Base-by-base conservation (phyloP, 92 coral and sea anemone species). In the Parazoanthus swiftii region DNA sequence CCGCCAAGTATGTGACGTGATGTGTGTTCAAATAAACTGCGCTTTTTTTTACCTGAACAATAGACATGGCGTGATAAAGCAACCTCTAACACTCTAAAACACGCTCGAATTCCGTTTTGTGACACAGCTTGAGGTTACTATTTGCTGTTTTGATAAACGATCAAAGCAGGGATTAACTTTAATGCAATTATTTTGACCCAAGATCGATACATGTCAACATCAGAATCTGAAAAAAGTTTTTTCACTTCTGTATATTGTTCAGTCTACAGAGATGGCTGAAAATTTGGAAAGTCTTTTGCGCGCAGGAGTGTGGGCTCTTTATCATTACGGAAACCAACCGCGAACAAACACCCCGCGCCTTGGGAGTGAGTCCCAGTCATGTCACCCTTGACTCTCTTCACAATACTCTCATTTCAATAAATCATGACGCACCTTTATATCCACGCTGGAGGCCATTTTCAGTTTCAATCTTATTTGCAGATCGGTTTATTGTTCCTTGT, bases 371-470 rank as follows among this genome's bases (percentile, higher is more conserved):
- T 15, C 80, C 50, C 8, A 21, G 13, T 76, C 13, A 5, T 21
- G 33, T 76, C 43, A 76, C 54, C 51, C 48, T n/a, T 20, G 37
- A 44, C 26, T 44, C 38, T 76, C n/a, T 20, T 39, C 29, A 21
- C 80, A 38, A 43, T 44, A 75, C 10, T 37, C n/a, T 75, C 50
- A 18, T 39, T 44, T 75, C n/a, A 7, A 14, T 74, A 74, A 75
- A 75, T 29, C 33, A 29, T 29, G 33, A 29, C 33, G 33, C 33
- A 29, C 33, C 33, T 29, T 29, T 29, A 29, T 39, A 5, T 75
- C 51, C 79, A 75, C 39, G 79, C 79, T 39, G 79, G 79, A 35
- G 51, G 50, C 46, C 79, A 36, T 1, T 75, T 75, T 38, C n/a
- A 63, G 0, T 63, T 75, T 38, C n/a, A 63, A 13, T 18, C 50